Percentiles rank a stretch among this genome's conserved stretches.
Evolutionary conservation across 2,113 vertebrate species (phyloP).

Genomic region (Calyptommatus sinebrachiatus): DNA sequence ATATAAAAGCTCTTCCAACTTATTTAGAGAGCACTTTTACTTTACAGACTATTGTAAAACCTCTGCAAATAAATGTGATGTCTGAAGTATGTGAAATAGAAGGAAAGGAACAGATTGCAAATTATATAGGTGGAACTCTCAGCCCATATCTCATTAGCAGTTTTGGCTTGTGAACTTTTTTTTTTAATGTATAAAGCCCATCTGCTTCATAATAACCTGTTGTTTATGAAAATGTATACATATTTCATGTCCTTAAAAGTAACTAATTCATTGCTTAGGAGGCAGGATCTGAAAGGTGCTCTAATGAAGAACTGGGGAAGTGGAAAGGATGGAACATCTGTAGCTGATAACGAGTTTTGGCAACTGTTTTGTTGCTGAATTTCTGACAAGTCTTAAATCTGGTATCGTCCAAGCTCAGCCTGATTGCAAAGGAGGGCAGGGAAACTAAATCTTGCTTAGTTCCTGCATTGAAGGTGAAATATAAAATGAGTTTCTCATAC

Average conservation of each 20-base stretch:
- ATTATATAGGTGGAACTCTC: conserved; percentile 6
- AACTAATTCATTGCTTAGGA: conserved; percentile 38
- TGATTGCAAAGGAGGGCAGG: neutral
- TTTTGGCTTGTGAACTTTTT: conserved; percentile 38
- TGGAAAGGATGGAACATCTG: conserved; percentile 27
- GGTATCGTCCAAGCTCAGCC: neutral
- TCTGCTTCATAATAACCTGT: conserved; percentile 44
- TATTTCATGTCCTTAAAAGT: conserved; percentile 45
- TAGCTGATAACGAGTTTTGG: conserved; percentile 19
- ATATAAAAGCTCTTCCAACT: neutral
- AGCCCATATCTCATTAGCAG: conserved; percentile 10
- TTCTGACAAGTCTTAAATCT: neutral
- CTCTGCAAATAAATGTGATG: conserved; percentile 1
- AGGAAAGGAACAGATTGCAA: conserved; percentile 18
- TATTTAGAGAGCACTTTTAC: conserved; percentile 7
- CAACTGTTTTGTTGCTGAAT: conserved; percentile 14
- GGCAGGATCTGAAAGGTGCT: conserved; percentile 30
- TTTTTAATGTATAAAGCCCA: conserved; percentile 33
- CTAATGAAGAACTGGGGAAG: conserved; percentile 34
- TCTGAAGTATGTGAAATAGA: conserved; percentile 7
- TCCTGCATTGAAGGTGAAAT: neutral
- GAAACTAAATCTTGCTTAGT: no score
- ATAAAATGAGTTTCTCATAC: neutral
- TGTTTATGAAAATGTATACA: conserved; percentile 30
- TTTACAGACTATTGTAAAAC: conserved; percentile 10